Evolutionary conservation across 2,888 invertebrate genomes (phyloP), one percentile per base, ranked within the genome.

Genomic region (Homarus gammarus): DNA sequence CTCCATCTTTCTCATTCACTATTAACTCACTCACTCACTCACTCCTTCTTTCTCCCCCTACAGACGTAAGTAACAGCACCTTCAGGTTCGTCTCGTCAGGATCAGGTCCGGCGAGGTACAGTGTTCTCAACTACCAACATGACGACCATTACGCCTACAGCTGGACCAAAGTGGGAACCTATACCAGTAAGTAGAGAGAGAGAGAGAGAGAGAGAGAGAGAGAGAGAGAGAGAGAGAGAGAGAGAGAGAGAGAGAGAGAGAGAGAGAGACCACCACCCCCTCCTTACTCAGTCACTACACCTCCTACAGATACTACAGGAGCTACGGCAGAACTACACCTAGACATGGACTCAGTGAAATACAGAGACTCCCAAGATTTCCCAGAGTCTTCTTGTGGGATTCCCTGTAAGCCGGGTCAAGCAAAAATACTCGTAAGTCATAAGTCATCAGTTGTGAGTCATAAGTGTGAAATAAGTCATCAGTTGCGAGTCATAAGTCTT

Each of bases 81-180:
- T 95, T 95, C 92, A 93, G 93, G 75, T 95, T 95, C 92, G 92
- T 94, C 8, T 93, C 94, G 44, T 93, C 93, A 10, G 94, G 95
- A 0, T 95, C 95, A 89, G 95, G 95, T 0, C 95, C 95, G 2
- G 94, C 95, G 0, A 93, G 95, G 22, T 95, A 95, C 93, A 95
- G 94, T n/a, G 94, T 95, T 87, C 93, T 95, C 68, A 95, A 95
- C 92, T 95, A 94, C 92, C 95, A 94, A 90, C 93, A 93, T 81
- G 92, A 93, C 72, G 61, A 88, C 2, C 92, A 93, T 70, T 92
- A 92, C 77, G 92, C 93, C 36, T 94, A 94, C 90, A 93, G 93
- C 10, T 95, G 95, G 95, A 92, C 93, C 51, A 93, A 94, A 73
- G 94, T 95, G 33, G 95, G 95, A 27, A 95, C 94, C 90, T 95